A percentile compares a stretch with the other conserved stretches of the same genome.
Evolutionary conservation across 2,113 vertebrate genomes (phyloP).

Genomic region (Crotalus tigris): DNA sequence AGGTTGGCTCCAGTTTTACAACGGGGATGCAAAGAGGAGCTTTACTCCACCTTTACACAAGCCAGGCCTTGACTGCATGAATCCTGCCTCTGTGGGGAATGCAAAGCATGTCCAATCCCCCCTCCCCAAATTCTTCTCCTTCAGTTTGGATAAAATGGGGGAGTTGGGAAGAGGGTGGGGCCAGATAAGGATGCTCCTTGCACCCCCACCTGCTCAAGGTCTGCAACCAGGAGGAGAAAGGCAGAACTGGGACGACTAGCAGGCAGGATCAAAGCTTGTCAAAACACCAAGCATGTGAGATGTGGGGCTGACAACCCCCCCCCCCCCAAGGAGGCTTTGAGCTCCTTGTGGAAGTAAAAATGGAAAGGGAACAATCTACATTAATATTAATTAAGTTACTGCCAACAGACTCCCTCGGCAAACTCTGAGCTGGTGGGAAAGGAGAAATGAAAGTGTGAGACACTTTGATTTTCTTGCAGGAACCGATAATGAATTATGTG

Average conservation of each 20-base stretch:
- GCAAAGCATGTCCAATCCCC: background rate
- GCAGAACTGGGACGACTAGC: background rate
- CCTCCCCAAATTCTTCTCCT: background rate
- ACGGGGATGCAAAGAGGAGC: too few relatives aligned
- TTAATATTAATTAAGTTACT: background rate
- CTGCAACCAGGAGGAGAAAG: background rate
- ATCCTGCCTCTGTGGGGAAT: background rate
- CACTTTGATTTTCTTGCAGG: accelerated
- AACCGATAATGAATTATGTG: background rate
- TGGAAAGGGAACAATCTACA: too few relatives aligned
- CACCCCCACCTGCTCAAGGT: too few relatives aligned
- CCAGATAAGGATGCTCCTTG: background rate
- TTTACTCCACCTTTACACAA: too few relatives aligned
- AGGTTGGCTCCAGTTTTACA: too few relatives aligned
- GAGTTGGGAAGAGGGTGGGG: background rate
- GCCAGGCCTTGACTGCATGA: background rate
- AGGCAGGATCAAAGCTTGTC: too few relatives aligned
- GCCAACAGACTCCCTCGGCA: too few relatives aligned
- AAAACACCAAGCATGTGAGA: too few relatives aligned
- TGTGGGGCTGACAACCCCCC: too few relatives aligned
- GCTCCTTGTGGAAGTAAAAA: too few relatives aligned
- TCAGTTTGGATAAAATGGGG: background rate
- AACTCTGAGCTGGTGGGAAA: too few relatives aligned
- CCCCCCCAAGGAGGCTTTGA: too few relatives aligned
- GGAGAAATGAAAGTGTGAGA: background rate